Base-by-base conservation (phyloP, 2,888 invertebrate species). In the Kryphioiulus occultus region DNA sequence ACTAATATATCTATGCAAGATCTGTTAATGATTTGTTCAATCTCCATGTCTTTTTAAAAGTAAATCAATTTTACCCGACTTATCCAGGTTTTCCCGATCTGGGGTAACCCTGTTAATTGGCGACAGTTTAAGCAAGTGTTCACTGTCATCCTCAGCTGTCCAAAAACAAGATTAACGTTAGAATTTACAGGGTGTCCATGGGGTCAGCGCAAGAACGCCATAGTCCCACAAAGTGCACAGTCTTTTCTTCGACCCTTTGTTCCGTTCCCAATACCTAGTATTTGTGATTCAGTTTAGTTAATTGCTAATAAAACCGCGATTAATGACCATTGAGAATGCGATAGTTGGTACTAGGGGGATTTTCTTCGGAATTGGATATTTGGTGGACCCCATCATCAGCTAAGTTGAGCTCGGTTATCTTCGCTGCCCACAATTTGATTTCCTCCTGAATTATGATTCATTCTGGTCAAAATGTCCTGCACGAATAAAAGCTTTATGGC, bases 371-470 rank as follows among this genome's bases (percentile, higher is more conserved):
- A n/a, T 59, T n/a, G 59, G 9, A 9, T 9, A 2, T 59, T 59
- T 22, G 59, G 19, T 59, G 59, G 59, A 59, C n/a, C 59, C 59
- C 22, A 59, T n/a, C 59, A 19, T 59, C 22, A 59, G 47, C 12
- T 15, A 5, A 47, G 10, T 47, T 47, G 47, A 19, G 59, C 9
- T n/a, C n/a, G 59, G 59, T 59, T 59, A 59, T 59, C 59, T 59
- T 59, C 59, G 4, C n/a, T n/a, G 59, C 59, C 59, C 59, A 59
- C 59, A 59, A 59, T 59, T 59, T 4, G 59, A n/a, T 59, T n/a
- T 59, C 59, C 59, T 59, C 59, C n/a, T n/a, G 59, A 59, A 59
- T 59, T 59, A 59, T 59, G 59, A 59, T 59, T 59, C 59, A 59
- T 59, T 59, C 59, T 3, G 15, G 59, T 15, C 59, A 59, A 59